phyloP scores from a whole-genome alignment of 2,888 invertebrate genomes.

The Anorthoa munda region DNA sequence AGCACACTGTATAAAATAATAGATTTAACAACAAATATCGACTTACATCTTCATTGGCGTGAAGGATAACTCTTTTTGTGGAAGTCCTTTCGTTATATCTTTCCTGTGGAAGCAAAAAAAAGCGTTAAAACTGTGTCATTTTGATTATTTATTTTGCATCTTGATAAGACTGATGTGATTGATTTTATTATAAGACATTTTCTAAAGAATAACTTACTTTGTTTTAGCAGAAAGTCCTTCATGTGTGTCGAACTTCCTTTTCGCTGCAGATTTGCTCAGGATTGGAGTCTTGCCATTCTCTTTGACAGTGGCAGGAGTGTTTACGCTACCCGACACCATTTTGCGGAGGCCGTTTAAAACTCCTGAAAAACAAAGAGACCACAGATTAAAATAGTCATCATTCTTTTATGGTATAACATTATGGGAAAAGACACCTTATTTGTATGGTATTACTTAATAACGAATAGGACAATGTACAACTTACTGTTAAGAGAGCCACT shows the following conservation, averaged over 20 bases:
- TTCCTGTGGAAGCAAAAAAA: slow-evolving; percentile 87
- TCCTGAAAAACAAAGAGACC: slow-evolving; percentile 84
- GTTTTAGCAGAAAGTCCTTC: slow-evolving; percentile 92
- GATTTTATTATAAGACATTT: not conserved
- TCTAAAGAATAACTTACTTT: slow-evolving; percentile 87
- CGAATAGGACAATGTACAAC: slow-evolving; percentile 61
- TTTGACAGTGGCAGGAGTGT: slow-evolving; percentile 87
- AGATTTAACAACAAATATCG: not conserved
- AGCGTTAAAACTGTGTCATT: not conserved
- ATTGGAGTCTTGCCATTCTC: slow-evolving; percentile 90
- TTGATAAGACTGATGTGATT: not conserved
- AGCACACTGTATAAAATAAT: too few relatives aligned
- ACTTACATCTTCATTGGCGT: slow-evolving; percentile 92
- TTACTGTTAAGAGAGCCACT: slow-evolving; percentile 97
- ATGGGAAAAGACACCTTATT: not conserved
- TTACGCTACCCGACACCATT: slow-evolving; percentile 93
- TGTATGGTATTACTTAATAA: not conserved
- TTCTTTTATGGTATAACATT: not conserved
- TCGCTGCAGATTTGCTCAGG: slow-evolving; percentile 92
- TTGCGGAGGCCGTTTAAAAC: slow-evolving; percentile 95
- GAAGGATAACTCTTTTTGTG: slow-evolving; percentile 91
- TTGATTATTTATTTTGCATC: not conserved
- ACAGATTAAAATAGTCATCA: not conserved
- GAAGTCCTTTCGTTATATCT: slow-evolving; percentile 91
- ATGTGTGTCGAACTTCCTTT: slow-evolving; percentile 92